Evolutionary conservation across 2,797 vertebrate genomes (phyloP).

Genomic region (Prunella strophiata): DNA sequence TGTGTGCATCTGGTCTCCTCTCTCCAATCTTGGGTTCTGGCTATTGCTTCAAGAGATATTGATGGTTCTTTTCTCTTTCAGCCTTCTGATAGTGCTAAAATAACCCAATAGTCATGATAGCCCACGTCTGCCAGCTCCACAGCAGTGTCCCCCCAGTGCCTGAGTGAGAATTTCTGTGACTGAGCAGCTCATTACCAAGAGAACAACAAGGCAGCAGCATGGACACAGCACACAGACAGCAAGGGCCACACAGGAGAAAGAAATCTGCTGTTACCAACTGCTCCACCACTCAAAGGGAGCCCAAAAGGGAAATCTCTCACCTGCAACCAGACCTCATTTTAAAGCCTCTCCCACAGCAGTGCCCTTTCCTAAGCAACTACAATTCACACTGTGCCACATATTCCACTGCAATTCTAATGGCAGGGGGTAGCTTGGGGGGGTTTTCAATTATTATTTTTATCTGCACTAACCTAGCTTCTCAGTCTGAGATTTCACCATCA

Average conservation of each 20-base stretch:
- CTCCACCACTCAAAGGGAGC: background rate
- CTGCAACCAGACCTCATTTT: background rate
- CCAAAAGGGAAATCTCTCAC: background rate
- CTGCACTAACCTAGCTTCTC: background rate
- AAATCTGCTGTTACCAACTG: background rate
- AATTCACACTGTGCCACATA: background rate
- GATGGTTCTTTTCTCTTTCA: background rate
- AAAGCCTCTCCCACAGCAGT: background rate
- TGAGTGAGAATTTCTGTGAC: background rate
- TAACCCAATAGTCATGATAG: fast-evolving
- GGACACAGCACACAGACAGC: background rate
- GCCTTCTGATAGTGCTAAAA: background rate
- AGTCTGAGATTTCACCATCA: background rate
- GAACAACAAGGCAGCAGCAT: background rate
- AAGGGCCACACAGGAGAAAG: background rate
- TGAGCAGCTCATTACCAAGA: background rate
- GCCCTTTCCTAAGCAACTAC: background rate
- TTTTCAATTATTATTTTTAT: background rate
- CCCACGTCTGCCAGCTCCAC: fast-evolving
- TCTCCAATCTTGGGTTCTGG: fast-evolving
- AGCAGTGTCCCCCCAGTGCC: fast-evolving
- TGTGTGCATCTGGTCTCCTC: background rate
- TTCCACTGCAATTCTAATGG: background rate
- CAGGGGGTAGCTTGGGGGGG: background rate
- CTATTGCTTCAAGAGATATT: background rate